Percentiles rank a stretch among this genome's conserved stretches.
These are phyloP conservation scores for Probosciger aterrimus DNA, from an alignment of 2,113 vertebrate species.

Conservation along the genomic window DNA sequence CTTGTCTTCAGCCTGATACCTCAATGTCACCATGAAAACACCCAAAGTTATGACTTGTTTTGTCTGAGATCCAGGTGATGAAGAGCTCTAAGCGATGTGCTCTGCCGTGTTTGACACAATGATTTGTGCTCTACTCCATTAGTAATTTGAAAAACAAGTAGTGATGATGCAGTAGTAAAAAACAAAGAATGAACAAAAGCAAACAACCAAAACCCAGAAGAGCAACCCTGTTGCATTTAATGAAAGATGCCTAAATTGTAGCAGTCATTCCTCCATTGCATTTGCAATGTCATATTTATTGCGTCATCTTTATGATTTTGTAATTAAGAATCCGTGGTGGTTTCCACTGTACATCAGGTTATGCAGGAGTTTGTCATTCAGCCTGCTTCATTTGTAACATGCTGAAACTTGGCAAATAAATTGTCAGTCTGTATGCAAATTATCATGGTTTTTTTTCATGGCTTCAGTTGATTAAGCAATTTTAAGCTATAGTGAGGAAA, in stretches of 20 bases:
- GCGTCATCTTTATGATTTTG: background rate
- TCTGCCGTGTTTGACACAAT: background rate
- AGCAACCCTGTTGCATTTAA: background rate
- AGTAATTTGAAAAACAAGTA: background rate
- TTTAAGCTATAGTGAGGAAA: background rate
- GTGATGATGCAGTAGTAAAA: background rate
- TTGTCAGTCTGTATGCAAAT: background rate
- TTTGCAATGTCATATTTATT: slow-evolving; percentile 2
- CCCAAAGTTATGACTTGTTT: background rate
- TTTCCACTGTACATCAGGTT: background rate
- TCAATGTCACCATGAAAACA: background rate
- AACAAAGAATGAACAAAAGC: background rate
- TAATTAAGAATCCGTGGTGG: background rate
- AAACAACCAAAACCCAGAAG: background rate
- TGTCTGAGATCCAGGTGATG: background rate
- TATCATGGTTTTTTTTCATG: background rate
- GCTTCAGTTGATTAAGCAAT: background rate
- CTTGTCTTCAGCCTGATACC: background rate
- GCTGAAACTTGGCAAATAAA: background rate
- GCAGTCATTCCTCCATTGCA: background rate
- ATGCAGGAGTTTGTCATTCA: slow-evolving; percentile 38
- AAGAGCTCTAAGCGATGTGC: background rate
- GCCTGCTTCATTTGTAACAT: background rate
- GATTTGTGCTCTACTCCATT: background rate
- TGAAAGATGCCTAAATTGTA: background rate